phyloP scores from a whole-genome alignment of 2,888 invertebrate species.

The Oligia strigilis region DNA sequence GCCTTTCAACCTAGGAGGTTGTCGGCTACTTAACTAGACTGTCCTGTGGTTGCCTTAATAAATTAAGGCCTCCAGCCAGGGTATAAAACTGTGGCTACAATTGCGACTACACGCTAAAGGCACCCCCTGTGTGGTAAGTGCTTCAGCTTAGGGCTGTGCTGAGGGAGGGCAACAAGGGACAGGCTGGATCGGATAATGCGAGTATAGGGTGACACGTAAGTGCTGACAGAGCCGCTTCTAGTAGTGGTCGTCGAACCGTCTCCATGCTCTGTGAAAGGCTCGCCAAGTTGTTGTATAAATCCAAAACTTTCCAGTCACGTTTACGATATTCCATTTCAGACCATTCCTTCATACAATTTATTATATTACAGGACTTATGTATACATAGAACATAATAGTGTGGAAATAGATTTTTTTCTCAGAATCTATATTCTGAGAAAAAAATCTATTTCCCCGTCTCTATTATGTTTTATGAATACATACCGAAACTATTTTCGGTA shows the following conservation, averaged over 20 bases:
- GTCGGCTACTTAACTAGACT: neutral
- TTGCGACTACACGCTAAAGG: neutral
- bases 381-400: too few relatives aligned
- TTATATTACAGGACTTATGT: slow-evolving; percentile 67
- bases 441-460: too few relatives aligned
- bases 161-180: neutral
- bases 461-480: too few relatives aligned
- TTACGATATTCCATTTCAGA: slow-evolving; percentile 76
- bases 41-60: neutral
- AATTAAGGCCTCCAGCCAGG: neutral
- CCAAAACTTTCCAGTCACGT: slow-evolving; percentile 77
- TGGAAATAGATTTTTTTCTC: neutral
- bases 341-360: slow-evolving; percentile 75
- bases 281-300: slow-evolving; percentile 67
- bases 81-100: neutral
- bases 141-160: neutral
- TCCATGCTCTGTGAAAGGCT: slow-evolving; percentile 27
- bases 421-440: slow-evolving; percentile 17
- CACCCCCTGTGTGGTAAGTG: neutral
- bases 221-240: neutral
- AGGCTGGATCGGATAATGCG: neutral
- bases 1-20: neutral
- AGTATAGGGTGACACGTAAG: neutral
- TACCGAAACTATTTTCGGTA: slow-evolving; percentile 19
- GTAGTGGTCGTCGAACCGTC: neutral